A percentile compares a stretch with the other conserved stretches of the same genome.
These are phyloP conservation scores for Helicolenus hilgendorfi DNA, from an alignment of 2,797 vertebrate genomes.

Conservation along the genomic window DNA sequence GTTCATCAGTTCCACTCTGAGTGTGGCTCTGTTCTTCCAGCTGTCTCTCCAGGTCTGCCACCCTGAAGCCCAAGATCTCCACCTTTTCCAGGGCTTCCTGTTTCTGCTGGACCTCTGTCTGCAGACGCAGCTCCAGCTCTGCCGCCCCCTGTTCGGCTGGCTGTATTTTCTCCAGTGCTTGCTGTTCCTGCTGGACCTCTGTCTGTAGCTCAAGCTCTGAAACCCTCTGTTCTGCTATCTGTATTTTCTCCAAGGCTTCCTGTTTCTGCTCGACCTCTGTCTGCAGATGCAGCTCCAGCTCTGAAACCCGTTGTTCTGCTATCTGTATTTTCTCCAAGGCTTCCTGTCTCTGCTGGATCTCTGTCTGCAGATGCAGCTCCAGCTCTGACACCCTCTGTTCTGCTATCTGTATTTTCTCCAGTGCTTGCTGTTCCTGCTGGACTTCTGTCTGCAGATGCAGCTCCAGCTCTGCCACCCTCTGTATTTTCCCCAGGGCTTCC, in stretches of 20 bases:
- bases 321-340: slow-evolving; percentile 24
- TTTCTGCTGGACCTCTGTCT: slow-evolving; percentile 64
- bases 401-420: slow-evolving; percentile 34
- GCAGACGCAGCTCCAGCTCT: slow-evolving; percentile 45
- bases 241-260: slow-evolving; percentile 43
- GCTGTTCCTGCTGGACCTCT: slow-evolving; percentile 64
- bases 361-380: slow-evolving; percentile 59
- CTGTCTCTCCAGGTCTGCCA: slow-evolving; percentile 64
- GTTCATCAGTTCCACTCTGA: not conserved
- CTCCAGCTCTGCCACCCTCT: slow-evolving; percentile 57
- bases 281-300: slow-evolving; percentile 44
- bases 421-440: slow-evolving; percentile 60
- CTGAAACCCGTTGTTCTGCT: slow-evolving; percentile 48
- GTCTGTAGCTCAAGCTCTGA: slow-evolving; percentile 61
- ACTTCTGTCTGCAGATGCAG: slow-evolving; percentile 52
- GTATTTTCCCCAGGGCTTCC: slow-evolving; percentile 34
- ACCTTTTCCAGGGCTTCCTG: slow-evolving; percentile 52
- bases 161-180: slow-evolving; percentile 18
- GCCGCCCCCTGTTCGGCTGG: slow-evolving; percentile 51
- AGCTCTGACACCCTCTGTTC: slow-evolving; percentile 57
- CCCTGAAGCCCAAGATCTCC: slow-evolving; percentile 44
- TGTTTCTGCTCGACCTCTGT: slow-evolving; percentile 66
- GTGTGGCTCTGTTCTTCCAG: slow-evolving; percentile 46
- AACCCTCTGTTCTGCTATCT: not conserved
- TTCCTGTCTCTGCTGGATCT: slow-evolving; percentile 66